Evolutionary conservation across 2,113 vertebrate genomes (phyloP).

Genomic region (Hystrix cristata): DNA sequence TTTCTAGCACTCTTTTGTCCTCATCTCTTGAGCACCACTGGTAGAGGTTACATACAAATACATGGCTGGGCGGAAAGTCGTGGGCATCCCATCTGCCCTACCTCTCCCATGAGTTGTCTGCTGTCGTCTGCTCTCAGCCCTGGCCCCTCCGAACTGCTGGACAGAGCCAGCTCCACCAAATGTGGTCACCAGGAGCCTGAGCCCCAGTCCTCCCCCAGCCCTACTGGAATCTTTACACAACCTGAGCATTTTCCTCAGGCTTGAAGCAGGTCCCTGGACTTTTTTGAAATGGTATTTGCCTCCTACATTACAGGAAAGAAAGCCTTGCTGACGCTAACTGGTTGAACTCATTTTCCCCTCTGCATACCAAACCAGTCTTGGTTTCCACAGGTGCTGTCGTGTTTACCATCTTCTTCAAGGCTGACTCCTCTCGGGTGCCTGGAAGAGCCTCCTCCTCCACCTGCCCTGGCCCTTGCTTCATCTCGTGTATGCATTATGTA

Average conservation of each 20-base stretch:
- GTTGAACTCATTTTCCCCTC: not conserved
- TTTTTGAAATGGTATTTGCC: too few relatives aligned
- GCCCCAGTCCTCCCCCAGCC: accelerated
- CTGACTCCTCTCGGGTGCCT: not conserved
- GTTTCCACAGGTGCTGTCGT: not conserved
- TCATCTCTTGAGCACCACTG: accelerated
- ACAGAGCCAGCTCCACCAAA: not conserved
- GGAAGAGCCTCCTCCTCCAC: not conserved
- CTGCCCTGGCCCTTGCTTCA: not conserved
- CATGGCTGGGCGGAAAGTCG: accelerated
- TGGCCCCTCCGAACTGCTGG: not conserved
- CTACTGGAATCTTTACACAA: not conserved
- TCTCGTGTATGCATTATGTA: too few relatives aligned
- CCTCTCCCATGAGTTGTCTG: too few relatives aligned
- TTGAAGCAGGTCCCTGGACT: accelerated
- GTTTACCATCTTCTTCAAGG: too few relatives aligned
- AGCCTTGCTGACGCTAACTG: accelerated
- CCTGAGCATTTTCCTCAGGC: not conserved
- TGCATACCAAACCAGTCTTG: accelerated
- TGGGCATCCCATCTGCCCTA: too few relatives aligned
- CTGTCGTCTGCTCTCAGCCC: not conserved
- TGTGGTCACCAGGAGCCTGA: not conserved
- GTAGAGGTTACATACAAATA: accelerated
- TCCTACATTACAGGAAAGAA: not conserved
- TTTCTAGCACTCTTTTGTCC: not conserved